These are phyloP conservation scores for Ichneumon xanthorius DNA, from an alignment of 2,888 invertebrate genomes.

Conservation along the genomic window DNA sequence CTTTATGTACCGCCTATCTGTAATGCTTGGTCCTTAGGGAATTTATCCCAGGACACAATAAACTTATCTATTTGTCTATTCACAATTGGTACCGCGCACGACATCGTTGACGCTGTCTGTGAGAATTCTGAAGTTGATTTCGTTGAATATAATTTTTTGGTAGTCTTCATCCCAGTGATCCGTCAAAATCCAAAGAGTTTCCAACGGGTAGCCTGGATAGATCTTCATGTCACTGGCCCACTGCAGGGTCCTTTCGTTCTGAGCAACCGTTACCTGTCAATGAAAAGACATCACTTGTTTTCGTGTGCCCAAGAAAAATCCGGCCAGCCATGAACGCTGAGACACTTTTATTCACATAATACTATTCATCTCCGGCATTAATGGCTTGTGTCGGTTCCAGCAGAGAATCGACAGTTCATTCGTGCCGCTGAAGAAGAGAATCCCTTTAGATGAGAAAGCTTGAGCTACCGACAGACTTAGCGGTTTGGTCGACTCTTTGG, in stretches of 20 bases:
- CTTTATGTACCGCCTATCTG: no score
- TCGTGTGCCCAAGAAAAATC: not conserved
- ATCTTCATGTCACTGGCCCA: constrained; percentile 88
- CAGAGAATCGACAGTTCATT: constrained; percentile 81
- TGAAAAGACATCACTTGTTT: not conserved
- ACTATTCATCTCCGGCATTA: constrained; percentile 65
- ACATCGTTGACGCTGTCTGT: constrained; percentile 86
- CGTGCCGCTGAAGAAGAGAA: constrained; percentile 81
- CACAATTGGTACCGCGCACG: constrained; percentile 85
- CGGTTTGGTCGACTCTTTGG: constrained; percentile 18
- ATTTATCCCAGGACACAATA: no score
- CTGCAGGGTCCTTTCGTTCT: constrained; percentile 88
- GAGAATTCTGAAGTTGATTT: constrained; percentile 89
- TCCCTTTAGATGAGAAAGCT: constrained; percentile 72
- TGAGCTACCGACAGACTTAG: constrained; percentile 65
- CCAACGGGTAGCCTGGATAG: constrained; percentile 86
- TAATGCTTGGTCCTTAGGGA: no score
- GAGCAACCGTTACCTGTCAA: constrained; percentile 81
- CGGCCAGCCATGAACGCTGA: not conserved
- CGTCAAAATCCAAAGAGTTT: constrained; percentile 89
- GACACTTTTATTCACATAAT: not conserved
- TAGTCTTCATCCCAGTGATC: constrained; percentile 89
- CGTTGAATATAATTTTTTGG: constrained; percentile 86
- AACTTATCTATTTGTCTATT: not conserved
- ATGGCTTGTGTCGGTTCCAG: constrained; percentile 78